Percentiles rank a stretch among this genome's conserved stretches.
Conservation (phyloP, 2,888 invertebrate species). For the Tricholauxania praeusta region DNA sequence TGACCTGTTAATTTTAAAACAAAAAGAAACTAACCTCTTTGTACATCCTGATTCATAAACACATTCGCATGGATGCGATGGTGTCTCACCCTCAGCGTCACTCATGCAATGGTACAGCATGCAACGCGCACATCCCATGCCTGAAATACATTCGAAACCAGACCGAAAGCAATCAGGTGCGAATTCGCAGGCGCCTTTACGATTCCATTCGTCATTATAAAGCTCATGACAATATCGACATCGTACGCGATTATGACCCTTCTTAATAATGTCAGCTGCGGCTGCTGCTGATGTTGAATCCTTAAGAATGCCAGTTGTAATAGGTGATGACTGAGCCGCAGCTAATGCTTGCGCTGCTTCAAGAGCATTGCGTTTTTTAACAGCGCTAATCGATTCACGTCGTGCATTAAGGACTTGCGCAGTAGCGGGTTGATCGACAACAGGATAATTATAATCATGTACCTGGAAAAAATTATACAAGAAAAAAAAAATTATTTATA, state of each 20-base stretch:
- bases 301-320: constrained; percentile 58
- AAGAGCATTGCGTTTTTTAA: constrained; percentile 76
- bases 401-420: constrained; percentile 66
- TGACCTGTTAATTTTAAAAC: no score
- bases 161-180: constrained; percentile 87
- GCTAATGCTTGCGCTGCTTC: constrained; percentile 65
- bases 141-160: constrained; percentile 85
- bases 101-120: constrained; percentile 95
- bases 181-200: constrained; percentile 85
- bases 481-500: constrained; percentile 23
- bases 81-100: constrained; percentile 89
- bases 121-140: constrained; percentile 88
- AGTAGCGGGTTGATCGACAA: constrained; percentile 67
- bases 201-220: constrained; percentile 86
- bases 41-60: constrained; percentile 78
- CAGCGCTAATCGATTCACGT: constrained; percentile 71
- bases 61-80: constrained; percentile 87
- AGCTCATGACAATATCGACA: constrained; percentile 82
- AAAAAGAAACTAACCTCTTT: constrained; percentile 71
- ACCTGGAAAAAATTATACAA: constrained; percentile 63
- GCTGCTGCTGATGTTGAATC: constrained; percentile 50
- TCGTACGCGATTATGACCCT: constrained; percentile 65
- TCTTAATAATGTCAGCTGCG: constrained; percentile 47
- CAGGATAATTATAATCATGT: constrained; percentile 90
- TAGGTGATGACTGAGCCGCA: constrained; percentile 60